phyloP scores from a whole-genome alignment of 2,797 vertebrate genomes.

The Poeciliopsis turneri region DNA sequence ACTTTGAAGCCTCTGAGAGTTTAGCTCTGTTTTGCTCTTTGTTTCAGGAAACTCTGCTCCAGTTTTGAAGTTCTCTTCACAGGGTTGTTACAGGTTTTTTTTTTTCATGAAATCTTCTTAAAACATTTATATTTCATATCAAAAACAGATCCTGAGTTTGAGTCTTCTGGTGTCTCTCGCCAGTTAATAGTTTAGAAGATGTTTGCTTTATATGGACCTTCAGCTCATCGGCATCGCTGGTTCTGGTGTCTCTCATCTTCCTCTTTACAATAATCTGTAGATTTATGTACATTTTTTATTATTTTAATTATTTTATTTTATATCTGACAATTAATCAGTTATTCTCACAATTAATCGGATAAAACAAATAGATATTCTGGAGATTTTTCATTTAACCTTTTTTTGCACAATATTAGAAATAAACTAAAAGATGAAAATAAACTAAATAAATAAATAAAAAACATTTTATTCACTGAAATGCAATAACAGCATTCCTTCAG shows the following conservation, averaged over 20 bases:
- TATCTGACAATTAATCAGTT: no score
- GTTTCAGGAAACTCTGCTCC: neutral
- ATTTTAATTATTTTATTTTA: no score
- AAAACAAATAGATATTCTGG: no score
- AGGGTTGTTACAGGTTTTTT: neutral
- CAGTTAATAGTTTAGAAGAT: neutral
- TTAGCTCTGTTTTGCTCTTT: neutral
- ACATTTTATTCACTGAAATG: no score
- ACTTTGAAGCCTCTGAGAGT: neutral
- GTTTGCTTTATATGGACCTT: neutral
- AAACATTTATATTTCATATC: neutral
- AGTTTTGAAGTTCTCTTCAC: neutral
- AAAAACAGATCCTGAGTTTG: neutral
- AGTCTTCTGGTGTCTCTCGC: neutral
- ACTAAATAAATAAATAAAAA: no score
- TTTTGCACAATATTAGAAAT: no score
- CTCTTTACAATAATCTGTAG: neutral
- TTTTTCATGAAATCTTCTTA: neutral
- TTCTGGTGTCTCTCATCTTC: neutral
- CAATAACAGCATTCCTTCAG: no score
- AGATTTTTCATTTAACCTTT: no score
- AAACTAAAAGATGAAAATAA: no score
- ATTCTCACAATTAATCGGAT: no score
- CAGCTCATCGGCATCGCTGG: neutral
- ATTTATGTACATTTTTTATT: neutral